Base-by-base conservation (phyloP, 2,888 invertebrate species). In the Arctia plantaginis region DNA sequence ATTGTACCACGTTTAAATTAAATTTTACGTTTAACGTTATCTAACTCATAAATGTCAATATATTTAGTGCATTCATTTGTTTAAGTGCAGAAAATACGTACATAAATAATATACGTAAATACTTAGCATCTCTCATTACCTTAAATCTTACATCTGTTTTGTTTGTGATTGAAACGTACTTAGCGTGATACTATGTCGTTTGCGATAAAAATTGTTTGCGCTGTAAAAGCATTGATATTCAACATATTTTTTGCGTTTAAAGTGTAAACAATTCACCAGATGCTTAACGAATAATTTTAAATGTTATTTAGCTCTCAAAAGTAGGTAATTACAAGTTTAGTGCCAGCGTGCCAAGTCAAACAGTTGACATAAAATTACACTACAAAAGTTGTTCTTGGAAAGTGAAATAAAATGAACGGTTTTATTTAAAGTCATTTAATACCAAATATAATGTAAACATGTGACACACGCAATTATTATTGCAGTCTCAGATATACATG, bases 401-500 rank as follows among this genome's bases (percentile, higher is more conserved):
- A 41, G 10, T 64, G n/a, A 82, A 84, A 82, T 82, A 77, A 85
- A 81, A 83, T 66, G 15, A 47, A 76, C 69, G 69, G 55, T 73
- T 77, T 79, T 79, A 82, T 83, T 83, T 83, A 78, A 79, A 83
- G 77, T 85, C 76, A 85, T 85, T 85, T 85, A 85, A 79, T 85
- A 85, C 77, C 77, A 82, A 84, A 82, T 84, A 85, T 79, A 85
- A 82, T 75, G 78, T 82, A 77, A 77, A 82, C 75, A 83, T 75
- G 80, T 80, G 77, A 79, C 77, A 83, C 83, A 79, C 71, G 75
- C 81, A 79, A 78, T 78, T 68, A 77, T 78, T 33, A 68, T 77
- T 77, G 79, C 82, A 83, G 84, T 85, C 84, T 84, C 82, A 78
- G 80, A 83, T 47, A 78, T 79, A 82, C 78, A 74, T 79, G 78